phyloP scores from a whole-genome alignment of 2,113 vertebrate genomes.

The Trichechus manatus region DNA sequence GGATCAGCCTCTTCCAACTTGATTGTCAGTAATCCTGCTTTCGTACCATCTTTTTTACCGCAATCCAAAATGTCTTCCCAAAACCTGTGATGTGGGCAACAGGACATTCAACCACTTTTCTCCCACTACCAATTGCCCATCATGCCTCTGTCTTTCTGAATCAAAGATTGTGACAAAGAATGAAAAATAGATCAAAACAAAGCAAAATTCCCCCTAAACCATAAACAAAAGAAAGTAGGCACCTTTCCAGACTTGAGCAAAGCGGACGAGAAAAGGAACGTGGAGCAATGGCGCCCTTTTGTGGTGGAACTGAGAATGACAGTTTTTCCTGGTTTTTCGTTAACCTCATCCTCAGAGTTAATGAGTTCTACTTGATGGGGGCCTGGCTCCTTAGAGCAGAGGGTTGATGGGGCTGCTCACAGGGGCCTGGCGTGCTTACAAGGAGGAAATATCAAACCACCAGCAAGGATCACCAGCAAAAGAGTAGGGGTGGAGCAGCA shows the following conservation, averaged over 20 bases:
- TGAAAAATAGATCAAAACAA: constrained; percentile 41
- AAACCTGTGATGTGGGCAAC: background rate
- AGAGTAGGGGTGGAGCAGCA: background rate
- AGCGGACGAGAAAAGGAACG: background rate
- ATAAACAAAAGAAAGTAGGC: background rate
- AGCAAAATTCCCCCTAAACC: background rate
- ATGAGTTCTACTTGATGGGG: background rate
- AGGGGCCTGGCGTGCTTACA: background rate
- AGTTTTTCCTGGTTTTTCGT: background rate
- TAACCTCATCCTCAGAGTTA: background rate
- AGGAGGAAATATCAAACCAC: background rate
- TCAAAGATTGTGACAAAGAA: background rate
- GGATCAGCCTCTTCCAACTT: background rate
- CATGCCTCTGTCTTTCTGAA: background rate
- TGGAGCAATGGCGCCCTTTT: constrained; percentile 59
- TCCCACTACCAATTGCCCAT: background rate
- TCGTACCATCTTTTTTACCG: background rate
- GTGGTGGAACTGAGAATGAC: background rate
- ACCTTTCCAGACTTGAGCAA: rapidly evolving
- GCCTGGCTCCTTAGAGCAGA: background rate
- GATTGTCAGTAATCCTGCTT: background rate
- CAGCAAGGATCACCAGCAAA: background rate
- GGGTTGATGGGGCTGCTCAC: background rate
- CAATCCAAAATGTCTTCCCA: background rate
- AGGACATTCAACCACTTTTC: background rate